These are phyloP conservation scores for Hippocampus barbouri DNA, from an alignment of 2,113 vertebrate genomes.

Conservation along the genomic window DNA sequence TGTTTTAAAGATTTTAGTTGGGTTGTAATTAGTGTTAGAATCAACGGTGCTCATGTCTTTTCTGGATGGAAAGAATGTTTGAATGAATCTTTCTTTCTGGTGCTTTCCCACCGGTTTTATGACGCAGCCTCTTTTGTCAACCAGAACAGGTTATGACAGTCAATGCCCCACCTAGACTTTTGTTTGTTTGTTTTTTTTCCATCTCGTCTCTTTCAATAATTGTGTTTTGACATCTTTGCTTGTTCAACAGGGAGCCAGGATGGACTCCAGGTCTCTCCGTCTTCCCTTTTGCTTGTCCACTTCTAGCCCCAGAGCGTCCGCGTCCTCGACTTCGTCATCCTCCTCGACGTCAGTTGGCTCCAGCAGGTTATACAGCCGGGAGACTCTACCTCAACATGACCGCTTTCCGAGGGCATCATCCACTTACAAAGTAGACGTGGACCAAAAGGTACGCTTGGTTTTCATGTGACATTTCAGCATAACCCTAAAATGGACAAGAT, in stretches of 20 bases:
- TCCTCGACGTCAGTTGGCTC: constrained; percentile 43
- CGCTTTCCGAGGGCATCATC: constrained; percentile 76
- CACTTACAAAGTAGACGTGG: constrained; percentile 79
- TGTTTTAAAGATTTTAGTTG: not conserved
- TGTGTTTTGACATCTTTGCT: not conserved
- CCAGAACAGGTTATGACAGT: constrained; percentile 1
- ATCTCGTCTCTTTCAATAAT: not conserved
- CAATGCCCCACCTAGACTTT: not conserved
- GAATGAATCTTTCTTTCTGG: not conserved
- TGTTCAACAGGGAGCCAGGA: constrained; percentile 57
- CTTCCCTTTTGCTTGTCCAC: constrained; percentile 82
- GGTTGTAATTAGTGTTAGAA: not conserved
- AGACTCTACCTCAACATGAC: constrained; percentile 71
- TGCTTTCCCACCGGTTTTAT: not conserved
- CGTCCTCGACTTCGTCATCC: constrained; percentile 49
- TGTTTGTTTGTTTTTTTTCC: not conserved
- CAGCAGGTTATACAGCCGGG: constrained; percentile 66
- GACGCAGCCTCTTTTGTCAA: not conserved
- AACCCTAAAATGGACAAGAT: too few relatives aligned
- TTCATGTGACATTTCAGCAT: too few relatives aligned
- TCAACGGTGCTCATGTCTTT: not conserved
- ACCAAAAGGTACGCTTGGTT: constrained; percentile 78
- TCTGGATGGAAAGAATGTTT: not conserved
- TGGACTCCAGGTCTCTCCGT: constrained; percentile 90
- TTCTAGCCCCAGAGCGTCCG: constrained; percentile 24